Percentiles rank a stretch among this genome's conserved stretches.
These are phyloP conservation scores for Microcaecilia unicolor DNA, from an alignment of 2,797 vertebrate genomes.

Conservation along the genomic window DNA sequence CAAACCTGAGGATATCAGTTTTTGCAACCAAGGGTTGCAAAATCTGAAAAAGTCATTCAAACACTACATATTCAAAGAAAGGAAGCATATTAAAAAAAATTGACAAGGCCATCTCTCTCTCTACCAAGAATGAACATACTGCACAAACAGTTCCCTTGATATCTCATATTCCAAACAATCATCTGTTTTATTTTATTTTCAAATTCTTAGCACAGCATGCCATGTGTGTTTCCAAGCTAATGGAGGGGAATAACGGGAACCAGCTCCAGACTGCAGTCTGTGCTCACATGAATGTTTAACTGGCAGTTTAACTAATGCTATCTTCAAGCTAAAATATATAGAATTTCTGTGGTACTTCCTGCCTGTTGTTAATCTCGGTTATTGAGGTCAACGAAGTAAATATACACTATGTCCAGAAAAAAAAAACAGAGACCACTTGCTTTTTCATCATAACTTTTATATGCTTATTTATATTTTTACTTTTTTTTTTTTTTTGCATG, in stretches of 20 bases:
- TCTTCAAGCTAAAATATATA: background rate
- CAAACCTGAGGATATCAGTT: no score
- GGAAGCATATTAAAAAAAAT: background rate
- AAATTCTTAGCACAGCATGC: no score
- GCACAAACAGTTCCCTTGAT: background rate
- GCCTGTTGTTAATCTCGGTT: slow-evolving; percentile 2
- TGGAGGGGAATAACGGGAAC: background rate
- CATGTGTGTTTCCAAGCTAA: no score
- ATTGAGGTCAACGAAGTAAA: slow-evolving; percentile 12
- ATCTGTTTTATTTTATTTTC: slow-evolving; percentile 29
- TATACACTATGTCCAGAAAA: no score
- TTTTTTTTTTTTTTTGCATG: no score
- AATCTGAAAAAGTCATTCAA: no score
- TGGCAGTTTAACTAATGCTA: slow-evolving; percentile 20
- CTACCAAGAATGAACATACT: slow-evolving; percentile 8
- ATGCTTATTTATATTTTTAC: no score
- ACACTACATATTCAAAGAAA: no score
- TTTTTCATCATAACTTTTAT: no score
- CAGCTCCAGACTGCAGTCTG: slow-evolving; percentile 5
- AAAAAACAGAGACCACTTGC: no score
- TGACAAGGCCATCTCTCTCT: background rate
- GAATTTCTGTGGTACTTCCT: slow-evolving; percentile 21
- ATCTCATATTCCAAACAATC: slow-evolving; percentile 20
- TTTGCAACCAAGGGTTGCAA: no score
- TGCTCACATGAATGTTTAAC: slow-evolving; percentile 16